A percentile compares a stretch with the other conserved stretches of the same genome.
These are phyloP conservation scores for Sphaeridia pumilis DNA, from an alignment of 2,888 invertebrate genomes.

Conservation along the genomic window DNA sequence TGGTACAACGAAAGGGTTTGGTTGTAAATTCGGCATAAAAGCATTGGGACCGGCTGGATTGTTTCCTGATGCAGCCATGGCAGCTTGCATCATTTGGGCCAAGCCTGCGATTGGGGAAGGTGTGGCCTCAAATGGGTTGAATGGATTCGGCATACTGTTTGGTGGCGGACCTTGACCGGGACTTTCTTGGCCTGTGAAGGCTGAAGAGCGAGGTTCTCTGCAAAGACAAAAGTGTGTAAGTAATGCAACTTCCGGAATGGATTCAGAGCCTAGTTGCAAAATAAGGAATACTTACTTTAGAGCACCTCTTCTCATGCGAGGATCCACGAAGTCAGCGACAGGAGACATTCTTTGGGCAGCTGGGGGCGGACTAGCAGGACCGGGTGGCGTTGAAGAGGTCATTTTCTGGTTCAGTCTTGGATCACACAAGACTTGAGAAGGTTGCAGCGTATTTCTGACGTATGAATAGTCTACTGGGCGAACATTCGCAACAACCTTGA, in stretches of 20 bases:
- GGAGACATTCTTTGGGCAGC: background rate
- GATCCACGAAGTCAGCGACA: constrained; percentile 15
- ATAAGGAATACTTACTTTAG: background rate
- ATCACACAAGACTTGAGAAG: constrained; percentile 45
- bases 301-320: constrained; percentile 5
- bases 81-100: constrained; percentile 25
- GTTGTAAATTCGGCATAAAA: constrained; percentile 12
- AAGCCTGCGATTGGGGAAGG: constrained; percentile 19
- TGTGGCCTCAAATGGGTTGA: constrained; percentile 4
- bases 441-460: constrained; percentile 42
- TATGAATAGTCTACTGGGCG: constrained; percentile 59
- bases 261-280: background rate
- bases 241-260: no score
- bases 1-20: constrained; percentile 8
- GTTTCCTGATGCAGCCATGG: constrained; percentile 15
- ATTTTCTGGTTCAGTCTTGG: no score
- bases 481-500: constrained; percentile 49
- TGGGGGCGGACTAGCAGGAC: constrained; percentile 19
- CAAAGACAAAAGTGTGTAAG: no score
- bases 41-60: constrained; percentile 4
- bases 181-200: background rate
- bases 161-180: constrained; percentile 7
- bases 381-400: constrained; percentile 13
- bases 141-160: constrained; percentile 6
- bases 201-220: constrained; percentile 8